Evolutionary conservation across 2,888 invertebrate species (phyloP), one percentile per base, ranked within the genome.

Genomic region (Pseudococcus longispinus): DNA sequence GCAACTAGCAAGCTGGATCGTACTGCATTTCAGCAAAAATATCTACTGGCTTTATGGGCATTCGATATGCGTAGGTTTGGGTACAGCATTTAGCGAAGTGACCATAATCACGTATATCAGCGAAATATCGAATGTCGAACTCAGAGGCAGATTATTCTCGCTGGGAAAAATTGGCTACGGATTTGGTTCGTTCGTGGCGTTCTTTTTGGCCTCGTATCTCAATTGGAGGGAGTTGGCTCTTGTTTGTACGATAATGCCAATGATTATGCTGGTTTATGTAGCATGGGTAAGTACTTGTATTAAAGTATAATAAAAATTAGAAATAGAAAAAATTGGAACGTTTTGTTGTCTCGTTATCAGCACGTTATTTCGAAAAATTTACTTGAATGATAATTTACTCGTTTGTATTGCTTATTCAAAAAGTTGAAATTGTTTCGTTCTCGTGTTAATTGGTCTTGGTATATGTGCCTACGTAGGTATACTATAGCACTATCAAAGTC

Each of bases 161-260:
- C 13, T 84, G 29, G 84, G 84, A 15, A 84, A 84, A 60, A 32
- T 84, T 32, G 84, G 84, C 15, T 84, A 84, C 37, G 84, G 84
- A 37, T 51, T 60, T 29, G 84, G 84, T 20, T 51, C 84, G 2
- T 84, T 84, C n/a, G 20, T 84, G 26, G 55, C 84, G 0, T 84
- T 65, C 20, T 84, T 60, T 26, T 32, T 84, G 55, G 26, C 55
- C 11, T n/a, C 23, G 4, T 84, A 51, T 29, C 20, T 29, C 32
- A 29, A 60, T 29, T 84, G 84, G 84, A 84, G 84, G 37, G 2
- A 60, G 20, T 20, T 84, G 1, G 60, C 84, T 18, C 13, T 51
- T 13, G 37, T 18, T 15, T 84, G 51, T 23, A 15, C 55, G 8
- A 13, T 37, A 13, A 37, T 84, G 37, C 84, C 84, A 4, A 13